phyloP scores from a whole-genome alignment of 1,140 invertebrate species.

The Cecropterus lyciades region DNA sequence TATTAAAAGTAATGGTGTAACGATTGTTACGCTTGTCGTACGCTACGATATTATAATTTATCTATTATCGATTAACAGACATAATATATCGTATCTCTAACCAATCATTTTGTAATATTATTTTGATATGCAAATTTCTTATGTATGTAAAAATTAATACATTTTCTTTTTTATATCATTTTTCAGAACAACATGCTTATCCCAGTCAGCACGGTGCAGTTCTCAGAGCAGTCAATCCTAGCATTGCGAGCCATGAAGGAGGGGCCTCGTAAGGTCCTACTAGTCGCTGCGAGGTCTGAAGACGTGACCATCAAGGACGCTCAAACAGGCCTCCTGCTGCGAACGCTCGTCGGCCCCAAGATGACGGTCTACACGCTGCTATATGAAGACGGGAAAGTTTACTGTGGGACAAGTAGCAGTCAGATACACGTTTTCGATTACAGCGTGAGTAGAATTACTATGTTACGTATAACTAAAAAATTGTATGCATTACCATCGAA shows the following conservation, averaged over 20 bases:
- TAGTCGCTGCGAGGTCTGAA: slow-evolving; percentile 87
- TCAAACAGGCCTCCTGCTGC: slow-evolving; percentile 85
- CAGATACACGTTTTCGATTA: slow-evolving; percentile 89
- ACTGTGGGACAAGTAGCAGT: slow-evolving; percentile 88
- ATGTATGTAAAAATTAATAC: too few species aligned
- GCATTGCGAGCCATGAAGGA: slow-evolving; percentile 88
- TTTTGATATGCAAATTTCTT: too few species aligned
- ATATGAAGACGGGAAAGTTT: slow-evolving; percentile 86
- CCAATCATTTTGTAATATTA: too few species aligned
- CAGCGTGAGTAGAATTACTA: slow-evolving; percentile 78
- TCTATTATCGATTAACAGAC: too few species aligned
- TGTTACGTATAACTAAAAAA: too few species aligned
- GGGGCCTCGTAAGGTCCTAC: slow-evolving; percentile 87
- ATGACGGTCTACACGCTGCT: slow-evolving; percentile 88
- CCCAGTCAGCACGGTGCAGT: slow-evolving; percentile 83
- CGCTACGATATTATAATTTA: too few species aligned
- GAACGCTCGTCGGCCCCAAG: slow-evolving; percentile 86
- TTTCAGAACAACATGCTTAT: slow-evolving; percentile 84
- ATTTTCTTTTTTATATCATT: slow-evolving; percentile 1
- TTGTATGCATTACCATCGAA: too few species aligned
- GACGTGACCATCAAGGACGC: slow-evolving; percentile 88
- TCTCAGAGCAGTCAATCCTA: slow-evolving; percentile 86
- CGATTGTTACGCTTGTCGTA: too few species aligned
- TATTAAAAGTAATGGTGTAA: too few species aligned
- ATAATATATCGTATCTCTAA: too few species aligned